A percentile compares a stretch with the other conserved stretches of the same genome.
These are phyloP conservation scores for Drosophila erecta DNA, from an alignment of 1,140 invertebrate species.

Conservation along the genomic window DNA sequence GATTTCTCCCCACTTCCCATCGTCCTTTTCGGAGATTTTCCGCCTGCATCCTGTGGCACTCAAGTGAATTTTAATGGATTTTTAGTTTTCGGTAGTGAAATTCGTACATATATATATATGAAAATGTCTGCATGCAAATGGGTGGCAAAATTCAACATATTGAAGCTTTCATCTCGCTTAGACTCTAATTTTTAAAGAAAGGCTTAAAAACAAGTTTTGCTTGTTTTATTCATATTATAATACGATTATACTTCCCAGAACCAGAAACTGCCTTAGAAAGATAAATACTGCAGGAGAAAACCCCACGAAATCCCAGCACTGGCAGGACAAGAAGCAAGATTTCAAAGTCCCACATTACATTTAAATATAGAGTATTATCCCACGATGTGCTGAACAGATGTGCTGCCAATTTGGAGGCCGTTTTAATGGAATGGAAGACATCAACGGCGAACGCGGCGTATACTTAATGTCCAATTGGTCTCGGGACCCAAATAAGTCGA, in stretches of 20 bases:
- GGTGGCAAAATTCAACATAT: not conserved
- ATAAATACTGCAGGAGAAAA: not conserved
- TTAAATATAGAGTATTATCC: slow-evolving; percentile 9
- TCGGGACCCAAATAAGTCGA: slow-evolving; percentile 24
- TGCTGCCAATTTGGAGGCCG: slow-evolving; percentile 9
- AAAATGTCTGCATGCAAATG: slow-evolving; percentile 14
- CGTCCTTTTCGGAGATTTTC: slow-evolving; percentile 18
- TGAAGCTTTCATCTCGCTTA: not conserved
- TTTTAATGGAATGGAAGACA: slow-evolving; percentile 1
- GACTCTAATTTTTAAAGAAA: not conserved
- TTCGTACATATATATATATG: not conserved
- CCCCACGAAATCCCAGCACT: not conserved
- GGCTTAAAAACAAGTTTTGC: no score
- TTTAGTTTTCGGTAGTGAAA: slow-evolving; percentile 21
- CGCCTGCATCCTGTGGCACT: slow-evolving; percentile 46
- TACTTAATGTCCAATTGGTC: slow-evolving; percentile 51
- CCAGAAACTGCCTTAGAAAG: no score
- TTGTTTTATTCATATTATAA: no score
- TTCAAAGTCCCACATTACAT: not conserved
- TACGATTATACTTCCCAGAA: not conserved
- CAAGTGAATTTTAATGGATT: slow-evolving; percentile 73
- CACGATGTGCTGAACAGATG: slow-evolving; percentile 3
- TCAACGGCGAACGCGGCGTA: slow-evolving; percentile 27
- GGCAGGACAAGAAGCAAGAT: not conserved
- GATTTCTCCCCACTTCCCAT: slow-evolving; percentile 54